These are phyloP conservation scores for Seladonia tumulorum DNA, from an alignment of 2,888 invertebrate genomes.

Conservation along the genomic window DNA sequence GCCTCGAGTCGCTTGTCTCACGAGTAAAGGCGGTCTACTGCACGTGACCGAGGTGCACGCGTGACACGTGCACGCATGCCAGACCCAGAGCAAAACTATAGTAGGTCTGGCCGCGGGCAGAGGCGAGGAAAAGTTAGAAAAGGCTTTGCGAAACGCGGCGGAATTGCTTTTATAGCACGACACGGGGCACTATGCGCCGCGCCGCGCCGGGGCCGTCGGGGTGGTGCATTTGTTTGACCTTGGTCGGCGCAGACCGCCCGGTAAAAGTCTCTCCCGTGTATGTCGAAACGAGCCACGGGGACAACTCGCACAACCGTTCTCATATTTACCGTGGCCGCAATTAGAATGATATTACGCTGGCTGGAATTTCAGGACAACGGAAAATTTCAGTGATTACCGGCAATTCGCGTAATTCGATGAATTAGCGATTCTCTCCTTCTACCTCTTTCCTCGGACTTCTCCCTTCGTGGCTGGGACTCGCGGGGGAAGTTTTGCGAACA, in stretches of 20 bases:
- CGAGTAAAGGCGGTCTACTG: slow-evolving; percentile 49
- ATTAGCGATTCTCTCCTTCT: neutral
- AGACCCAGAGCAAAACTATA: slow-evolving; percentile 56
- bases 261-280: slow-evolving; percentile 50
- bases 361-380: slow-evolving; percentile 21
- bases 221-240: slow-evolving; percentile 68
- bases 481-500: neutral
- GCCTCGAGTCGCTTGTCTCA: slow-evolving; percentile 55
- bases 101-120: slow-evolving; percentile 55
- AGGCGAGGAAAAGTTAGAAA: slow-evolving; percentile 66
- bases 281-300: slow-evolving; percentile 48
- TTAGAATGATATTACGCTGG: slow-evolving; percentile 44
- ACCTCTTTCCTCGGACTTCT: neutral
- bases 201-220: neutral
- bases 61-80: slow-evolving; percentile 74
- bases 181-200: slow-evolving; percentile 2
- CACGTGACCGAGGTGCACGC: slow-evolving; percentile 70
- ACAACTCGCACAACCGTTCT: slow-evolving; percentile 48
- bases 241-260: slow-evolving; percentile 57
- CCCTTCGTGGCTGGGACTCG: neutral
- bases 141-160: slow-evolving; percentile 69
- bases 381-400: neutral
- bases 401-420: slow-evolving; percentile 8
- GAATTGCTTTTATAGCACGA: slow-evolving; percentile 54
- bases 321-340: slow-evolving; percentile 44